A percentile compares a stretch with the other conserved stretches of the same genome.
Evolutionary conservation across 2,888 invertebrate species (phyloP).

Genomic region (Ophioninae sp.): DNA sequence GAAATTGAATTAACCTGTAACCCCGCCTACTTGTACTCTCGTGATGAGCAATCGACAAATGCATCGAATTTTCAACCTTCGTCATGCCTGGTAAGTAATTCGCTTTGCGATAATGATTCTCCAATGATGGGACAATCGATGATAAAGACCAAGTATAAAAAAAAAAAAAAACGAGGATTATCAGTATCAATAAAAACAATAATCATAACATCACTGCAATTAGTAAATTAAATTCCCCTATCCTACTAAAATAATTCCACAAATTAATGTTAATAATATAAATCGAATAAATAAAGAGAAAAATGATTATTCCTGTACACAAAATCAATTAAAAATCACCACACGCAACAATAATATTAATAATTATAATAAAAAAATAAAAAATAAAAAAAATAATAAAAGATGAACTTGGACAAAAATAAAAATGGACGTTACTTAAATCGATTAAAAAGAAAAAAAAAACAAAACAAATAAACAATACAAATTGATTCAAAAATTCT

Average conservation of each 20-base stretch:
- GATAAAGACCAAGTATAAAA: not conserved
- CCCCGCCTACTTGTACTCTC: not conserved
- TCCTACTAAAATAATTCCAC: too few relatives aligned
- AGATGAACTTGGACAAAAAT: too few relatives aligned
- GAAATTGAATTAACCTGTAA: not conserved
- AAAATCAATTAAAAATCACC: too few relatives aligned
- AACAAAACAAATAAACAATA: too few relatives aligned
- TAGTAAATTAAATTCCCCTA: not conserved
- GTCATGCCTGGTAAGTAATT: not conserved
- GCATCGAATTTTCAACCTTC: not conserved
- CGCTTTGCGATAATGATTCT: not conserved
- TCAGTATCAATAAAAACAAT: slow-evolving; percentile 1
- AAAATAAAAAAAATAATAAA: slow-evolving; percentile 6
- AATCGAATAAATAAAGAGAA: too few relatives aligned
- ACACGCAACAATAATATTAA: too few relatives aligned
- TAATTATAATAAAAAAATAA: too few relatives aligned
- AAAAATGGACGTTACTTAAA: too few relatives aligned
- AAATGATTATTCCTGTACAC: too few relatives aligned
- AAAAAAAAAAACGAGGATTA: not conserved
- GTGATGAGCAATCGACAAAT: not conserved
- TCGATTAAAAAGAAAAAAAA: too few relatives aligned
- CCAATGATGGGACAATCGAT: not conserved
- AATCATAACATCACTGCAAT: not conserved
- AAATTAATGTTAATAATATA: too few relatives aligned
- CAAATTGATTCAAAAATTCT: too few relatives aligned